These are phyloP conservation scores for Adelognathus sp. DNA, from an alignment of 2,888 invertebrate species.

Conservation along the genomic window DNA sequence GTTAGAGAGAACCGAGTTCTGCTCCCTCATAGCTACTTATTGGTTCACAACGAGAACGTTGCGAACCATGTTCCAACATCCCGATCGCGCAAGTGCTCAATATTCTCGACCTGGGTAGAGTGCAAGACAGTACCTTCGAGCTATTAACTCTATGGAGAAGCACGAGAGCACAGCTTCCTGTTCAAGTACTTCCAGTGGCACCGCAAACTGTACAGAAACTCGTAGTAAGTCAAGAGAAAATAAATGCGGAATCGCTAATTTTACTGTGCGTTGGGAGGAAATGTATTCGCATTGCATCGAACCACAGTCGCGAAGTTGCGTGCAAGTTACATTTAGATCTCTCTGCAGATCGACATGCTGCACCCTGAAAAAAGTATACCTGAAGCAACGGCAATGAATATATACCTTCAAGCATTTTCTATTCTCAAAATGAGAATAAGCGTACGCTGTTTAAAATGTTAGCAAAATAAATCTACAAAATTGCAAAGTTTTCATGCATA, in stretches of 20 bases:
- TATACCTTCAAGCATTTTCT: no score
- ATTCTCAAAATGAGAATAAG: no score
- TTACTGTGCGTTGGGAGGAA: neutral
- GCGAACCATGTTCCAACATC: conserved; percentile 3
- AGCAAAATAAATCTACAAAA: no score
- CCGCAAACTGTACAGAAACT: neutral
- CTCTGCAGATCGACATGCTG: no score
- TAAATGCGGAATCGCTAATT: neutral
- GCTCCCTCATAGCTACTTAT: conserved; percentile 1
- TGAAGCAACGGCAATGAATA: no score
- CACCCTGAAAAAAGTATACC: no score
- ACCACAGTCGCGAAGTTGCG: neutral
- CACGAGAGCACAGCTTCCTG: conserved; percentile 3
- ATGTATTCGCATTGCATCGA: neutral
- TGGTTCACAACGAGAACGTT: conserved; percentile 1
- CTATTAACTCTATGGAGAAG: conserved; percentile 40
- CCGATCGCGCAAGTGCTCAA: conserved; percentile 12
- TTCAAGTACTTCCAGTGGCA: neutral
- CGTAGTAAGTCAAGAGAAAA: conserved; percentile 16
- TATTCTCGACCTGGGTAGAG: neutral
- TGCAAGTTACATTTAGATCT: neutral
- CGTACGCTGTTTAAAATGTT: no score
- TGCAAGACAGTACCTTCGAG: conserved; percentile 17
- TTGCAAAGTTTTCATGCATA: no score
- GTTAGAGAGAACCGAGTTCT: conserved; percentile 6